These are phyloP conservation scores for Scotopteryx bipunctaria DNA, from an alignment of 2,888 invertebrate species.

Conservation along the genomic window DNA sequence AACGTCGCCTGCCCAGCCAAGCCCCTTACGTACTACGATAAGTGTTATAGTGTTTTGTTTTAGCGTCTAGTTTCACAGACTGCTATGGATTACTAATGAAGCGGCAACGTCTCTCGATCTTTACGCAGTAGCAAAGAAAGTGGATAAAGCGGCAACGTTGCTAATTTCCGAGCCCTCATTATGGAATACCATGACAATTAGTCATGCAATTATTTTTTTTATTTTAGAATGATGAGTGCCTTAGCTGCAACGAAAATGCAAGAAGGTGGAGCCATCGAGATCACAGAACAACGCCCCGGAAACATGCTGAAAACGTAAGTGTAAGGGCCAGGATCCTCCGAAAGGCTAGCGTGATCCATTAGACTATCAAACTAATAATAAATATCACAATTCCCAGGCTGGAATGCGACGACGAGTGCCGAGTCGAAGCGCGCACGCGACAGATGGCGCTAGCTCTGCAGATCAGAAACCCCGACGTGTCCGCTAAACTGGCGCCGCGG, in stretches of 20 bases:
- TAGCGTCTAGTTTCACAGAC: too few relatives aligned
- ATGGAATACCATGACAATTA: background rate
- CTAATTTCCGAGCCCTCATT: background rate
- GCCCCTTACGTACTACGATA: too few relatives aligned
- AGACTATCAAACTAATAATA: background rate
- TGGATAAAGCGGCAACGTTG: constrained; percentile 1
- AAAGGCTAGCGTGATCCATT: too few relatives aligned
- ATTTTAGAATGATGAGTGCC: constrained; percentile 86
- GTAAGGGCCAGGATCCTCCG: too few relatives aligned
- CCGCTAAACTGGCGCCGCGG: constrained; percentile 90
- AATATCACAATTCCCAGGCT: constrained; percentile 75
- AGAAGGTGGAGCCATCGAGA: constrained; percentile 89
- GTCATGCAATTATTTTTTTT: background rate
- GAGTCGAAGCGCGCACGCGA: constrained; percentile 92
- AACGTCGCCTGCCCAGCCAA: too few relatives aligned
- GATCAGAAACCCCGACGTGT: constrained; percentile 94
- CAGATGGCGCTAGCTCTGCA: constrained; percentile 95
- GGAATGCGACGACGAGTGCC: constrained; percentile 97
- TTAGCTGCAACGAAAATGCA: constrained; percentile 91
- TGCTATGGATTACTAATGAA: too few relatives aligned
- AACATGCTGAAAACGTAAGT: constrained; percentile 85
- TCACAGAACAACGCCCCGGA: constrained; percentile 86
- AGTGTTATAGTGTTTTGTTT: too few relatives aligned
- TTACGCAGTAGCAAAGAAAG: too few relatives aligned
- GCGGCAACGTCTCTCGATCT: too few relatives aligned